These are phyloP conservation scores for Mesembrinibis cayennensis DNA, from an alignment of 2,113 vertebrate genomes.

Conservation along the genomic window DNA sequence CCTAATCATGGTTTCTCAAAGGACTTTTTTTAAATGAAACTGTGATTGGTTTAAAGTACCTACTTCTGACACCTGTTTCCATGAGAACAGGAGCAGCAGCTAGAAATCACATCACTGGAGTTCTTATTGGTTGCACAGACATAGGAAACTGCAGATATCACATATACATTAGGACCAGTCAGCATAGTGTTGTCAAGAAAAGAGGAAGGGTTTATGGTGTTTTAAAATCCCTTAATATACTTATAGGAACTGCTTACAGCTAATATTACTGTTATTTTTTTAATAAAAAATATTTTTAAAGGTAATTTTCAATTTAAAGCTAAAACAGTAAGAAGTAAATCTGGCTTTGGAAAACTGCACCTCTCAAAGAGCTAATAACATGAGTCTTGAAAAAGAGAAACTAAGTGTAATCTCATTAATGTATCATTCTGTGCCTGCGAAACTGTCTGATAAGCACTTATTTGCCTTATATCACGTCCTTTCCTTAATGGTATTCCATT, in stretches of 20 bases:
- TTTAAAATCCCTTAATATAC: not conserved
- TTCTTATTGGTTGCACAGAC: not conserved
- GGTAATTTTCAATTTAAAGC: not conserved
- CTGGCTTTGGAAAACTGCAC: not conserved
- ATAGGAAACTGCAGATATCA: not conserved
- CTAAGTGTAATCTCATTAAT: not conserved
- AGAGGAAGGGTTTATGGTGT: not conserved
- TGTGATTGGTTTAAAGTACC: conserved; percentile 30
- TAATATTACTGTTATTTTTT: not conserved
- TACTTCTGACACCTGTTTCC: conserved; percentile 58
- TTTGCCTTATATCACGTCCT: not conserved
- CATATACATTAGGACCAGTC: not conserved
- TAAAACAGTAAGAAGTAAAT: not conserved
- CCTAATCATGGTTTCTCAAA: not conserved
- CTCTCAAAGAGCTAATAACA: not conserved
- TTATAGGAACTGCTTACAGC: not conserved
- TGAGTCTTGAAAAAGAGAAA: not conserved
- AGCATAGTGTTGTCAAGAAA: not conserved
- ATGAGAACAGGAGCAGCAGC: conserved; percentile 59
- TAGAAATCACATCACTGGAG: not conserved
- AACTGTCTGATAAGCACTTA: not conserved
- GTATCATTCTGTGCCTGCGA: not conserved
- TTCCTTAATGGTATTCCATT: not conserved
- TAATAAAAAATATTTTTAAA: not conserved
- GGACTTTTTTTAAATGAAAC: not conserved